Evolutionary conservation across 35 echinoderm and acorn worm species (phyloP), one percentile per base, ranked within the genome.

Genomic region (Hemicentrotus pulcherrimus): DNA sequence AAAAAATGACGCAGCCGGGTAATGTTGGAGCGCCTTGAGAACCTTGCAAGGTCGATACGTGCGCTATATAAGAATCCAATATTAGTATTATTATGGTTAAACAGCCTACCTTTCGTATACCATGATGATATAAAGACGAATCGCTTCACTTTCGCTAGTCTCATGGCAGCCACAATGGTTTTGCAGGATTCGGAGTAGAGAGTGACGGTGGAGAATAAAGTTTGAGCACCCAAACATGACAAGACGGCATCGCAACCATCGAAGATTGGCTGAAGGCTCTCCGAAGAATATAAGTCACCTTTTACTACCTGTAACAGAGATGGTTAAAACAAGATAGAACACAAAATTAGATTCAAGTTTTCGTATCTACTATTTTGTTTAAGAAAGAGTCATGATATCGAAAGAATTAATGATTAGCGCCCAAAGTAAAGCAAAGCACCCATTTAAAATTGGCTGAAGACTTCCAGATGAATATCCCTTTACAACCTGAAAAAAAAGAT

Each of bases 181-280:
- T 95, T 96, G 19, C 96, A 92, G 9, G 97, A 86, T 22, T 95
- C 95, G n/a, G 95, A 96, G 94, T 97, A 97, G 45, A 97, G 91
- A 7, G 97, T 96, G 32, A 65, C n/a, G 4, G 88, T 94, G 28
- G 48, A 31, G 18, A 71, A 32, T 24, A 88, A 48, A 19, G 46
- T 89, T 1, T 92, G 46, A 14, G 48, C 32, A 9, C 95, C 94
- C 9, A 96, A 61, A 86, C 97, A 95, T 2, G 97, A 96, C 41
- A 97, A 28, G 46, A 97, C 89, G 46, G 95, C 95, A 70, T 96
- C 94, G 89, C 95, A 95, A 22, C 95, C 95, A 86, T 47, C 19
- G 70, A 97, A 94, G 71, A 96, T 32, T 50, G 65, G 31, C 35
- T 46, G 58, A 11, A 96, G 88, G 48, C 71, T 92, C 18, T 96